Evolutionary conservation across 2,888 invertebrate genomes (phyloP).

Genomic region (Cryptocephalus primarius): DNA sequence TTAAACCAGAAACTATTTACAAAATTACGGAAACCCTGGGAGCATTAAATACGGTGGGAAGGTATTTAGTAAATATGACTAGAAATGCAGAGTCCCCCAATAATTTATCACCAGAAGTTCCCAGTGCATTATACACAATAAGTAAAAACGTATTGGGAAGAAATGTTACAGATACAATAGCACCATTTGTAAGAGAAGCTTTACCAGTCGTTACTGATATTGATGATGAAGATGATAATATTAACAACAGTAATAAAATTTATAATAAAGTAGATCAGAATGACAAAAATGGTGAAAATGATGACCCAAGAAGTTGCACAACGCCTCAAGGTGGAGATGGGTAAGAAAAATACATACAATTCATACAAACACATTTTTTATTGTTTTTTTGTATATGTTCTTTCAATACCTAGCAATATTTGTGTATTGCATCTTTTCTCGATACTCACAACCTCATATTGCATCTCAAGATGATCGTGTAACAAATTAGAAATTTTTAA

Average conservation of each 20-base stretch:
- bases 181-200: constrained; percentile 53
- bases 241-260: constrained; percentile 20
- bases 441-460: no score
- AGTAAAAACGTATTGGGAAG: constrained; percentile 69
- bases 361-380: neutral
- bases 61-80: constrained; percentile 75
- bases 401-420: no score
- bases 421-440: no score
- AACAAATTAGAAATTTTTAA: no score
- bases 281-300: constrained; percentile 10
- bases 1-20: constrained; percentile 36
- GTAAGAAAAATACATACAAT: constrained; percentile 17
- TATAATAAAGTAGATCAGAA: constrained; percentile 31
- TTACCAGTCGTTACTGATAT: constrained; percentile 21
- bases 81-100: constrained; percentile 33
- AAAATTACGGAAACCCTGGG: constrained; percentile 55
- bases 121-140: constrained; percentile 66
- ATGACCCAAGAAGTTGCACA: constrained; percentile 55
- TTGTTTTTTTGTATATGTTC: neutral
- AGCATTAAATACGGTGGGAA: constrained; percentile 76
- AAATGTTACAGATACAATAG: constrained; percentile 72
- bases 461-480: neutral
- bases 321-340: constrained; percentile 74
- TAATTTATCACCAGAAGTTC: constrained; percentile 44
- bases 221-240: constrained; percentile 8